A percentile compares a stretch with the other conserved stretches of the same genome.
Evolutionary conservation across 92 coral and sea anemone genomes (phyloP).

Genomic region (Epizoanthus stellaris): DNA sequence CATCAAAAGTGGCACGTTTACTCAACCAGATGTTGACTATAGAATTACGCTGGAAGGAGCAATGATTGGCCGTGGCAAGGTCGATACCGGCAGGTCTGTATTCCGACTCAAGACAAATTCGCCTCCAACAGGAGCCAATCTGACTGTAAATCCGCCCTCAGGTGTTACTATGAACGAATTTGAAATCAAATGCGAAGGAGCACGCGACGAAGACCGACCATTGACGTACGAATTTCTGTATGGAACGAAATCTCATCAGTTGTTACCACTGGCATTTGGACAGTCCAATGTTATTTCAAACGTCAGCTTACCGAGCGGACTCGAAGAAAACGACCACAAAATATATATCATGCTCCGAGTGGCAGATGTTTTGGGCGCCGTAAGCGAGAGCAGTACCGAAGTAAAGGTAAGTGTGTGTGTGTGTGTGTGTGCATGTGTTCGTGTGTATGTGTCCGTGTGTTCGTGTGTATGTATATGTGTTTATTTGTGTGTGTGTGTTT

Average conservation of each 20-base stretch:
- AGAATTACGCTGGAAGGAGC: not conserved
- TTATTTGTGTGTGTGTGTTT: no score
- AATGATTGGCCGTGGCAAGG: no score
- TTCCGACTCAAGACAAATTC: not conserved
- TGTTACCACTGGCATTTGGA: conserved; percentile 5
- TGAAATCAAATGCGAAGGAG: not conserved
- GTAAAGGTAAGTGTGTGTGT: not conserved
- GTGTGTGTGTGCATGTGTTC: no score
- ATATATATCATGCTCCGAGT: not conserved
- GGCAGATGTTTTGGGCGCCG: not conserved
- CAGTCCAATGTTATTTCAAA: not conserved
- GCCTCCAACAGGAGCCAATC: not conserved
- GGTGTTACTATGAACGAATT: not conserved
- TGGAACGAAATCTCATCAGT: not conserved
- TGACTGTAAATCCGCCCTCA: not conserved
- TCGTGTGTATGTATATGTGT: no score
- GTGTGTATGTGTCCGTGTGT: not conserved
- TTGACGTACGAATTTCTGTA: not conserved
- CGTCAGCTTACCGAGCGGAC: not conserved
- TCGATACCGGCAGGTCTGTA: conserved; percentile 14
- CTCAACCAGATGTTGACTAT: not conserved
- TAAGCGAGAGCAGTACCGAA: not conserved
- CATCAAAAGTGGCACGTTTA: not conserved
- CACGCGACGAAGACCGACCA: not conserved
- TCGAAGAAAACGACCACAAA: not conserved